Evolutionary conservation across 2,113 vertebrate genomes (phyloP).

Genomic region (Leptosomus discolor): DNA sequence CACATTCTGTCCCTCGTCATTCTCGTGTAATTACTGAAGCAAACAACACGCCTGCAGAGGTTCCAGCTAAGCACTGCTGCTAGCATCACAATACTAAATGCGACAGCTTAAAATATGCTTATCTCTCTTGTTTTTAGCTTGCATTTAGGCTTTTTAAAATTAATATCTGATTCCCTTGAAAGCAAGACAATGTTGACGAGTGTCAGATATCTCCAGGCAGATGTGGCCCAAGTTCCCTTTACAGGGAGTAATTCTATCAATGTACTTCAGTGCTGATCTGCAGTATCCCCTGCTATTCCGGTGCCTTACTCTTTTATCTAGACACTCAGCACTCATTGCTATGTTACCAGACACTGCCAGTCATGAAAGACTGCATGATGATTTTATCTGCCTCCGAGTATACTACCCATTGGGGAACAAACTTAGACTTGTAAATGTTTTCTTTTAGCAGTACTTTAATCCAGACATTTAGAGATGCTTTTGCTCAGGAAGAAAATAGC

Average conservation of each 20-base stretch:
- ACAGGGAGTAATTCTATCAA: conserved; percentile 49
- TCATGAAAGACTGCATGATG: conserved; percentile 21
- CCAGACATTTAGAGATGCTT: neutral
- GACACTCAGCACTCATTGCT: neutral
- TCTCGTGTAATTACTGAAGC: neutral
- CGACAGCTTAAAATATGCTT: neutral
- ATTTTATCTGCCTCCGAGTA: conserved; percentile 37
- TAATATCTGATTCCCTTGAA: conserved; percentile 27
- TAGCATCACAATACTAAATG: neutral
- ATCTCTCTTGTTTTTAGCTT: neutral
- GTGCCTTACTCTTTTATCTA: conserved; percentile 32
- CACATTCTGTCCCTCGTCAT: neutral
- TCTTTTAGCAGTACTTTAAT: neutral
- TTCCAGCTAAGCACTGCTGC: neutral
- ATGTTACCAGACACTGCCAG: conserved; percentile 51
- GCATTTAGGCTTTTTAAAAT: conserved; percentile 22
- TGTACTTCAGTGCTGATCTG: neutral
- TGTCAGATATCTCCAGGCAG: conserved; percentile 35
- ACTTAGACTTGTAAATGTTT: conserved; percentile 49
- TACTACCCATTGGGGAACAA: conserved; percentile 19
- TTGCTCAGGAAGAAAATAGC: neutral
- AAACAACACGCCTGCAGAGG: neutral
- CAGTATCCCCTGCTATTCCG: neutral
- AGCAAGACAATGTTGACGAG: conserved; percentile 2
- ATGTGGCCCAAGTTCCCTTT: neutral